Evolutionary conservation across 64 coral and sea anemone genomes (phyloP).

Genomic region (Orbicella faveolata): DNA sequence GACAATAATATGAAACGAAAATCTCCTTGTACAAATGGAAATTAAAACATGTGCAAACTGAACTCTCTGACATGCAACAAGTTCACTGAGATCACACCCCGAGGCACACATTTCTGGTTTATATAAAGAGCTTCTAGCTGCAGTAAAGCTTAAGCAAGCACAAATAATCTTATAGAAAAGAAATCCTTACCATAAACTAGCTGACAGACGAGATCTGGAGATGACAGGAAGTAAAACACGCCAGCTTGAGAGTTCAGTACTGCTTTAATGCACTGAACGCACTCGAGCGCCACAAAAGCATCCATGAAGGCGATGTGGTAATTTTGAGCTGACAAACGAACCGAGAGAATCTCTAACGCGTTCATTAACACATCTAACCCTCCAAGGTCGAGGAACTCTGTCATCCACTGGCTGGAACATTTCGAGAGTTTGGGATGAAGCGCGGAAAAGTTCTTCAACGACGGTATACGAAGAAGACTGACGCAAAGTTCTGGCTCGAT

Average conservation of each 20-base stretch:
- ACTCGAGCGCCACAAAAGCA: conserved; percentile 75
- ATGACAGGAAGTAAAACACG: conserved; percentile 38
- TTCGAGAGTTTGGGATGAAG: conserved; percentile 75
- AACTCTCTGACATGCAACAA: no score
- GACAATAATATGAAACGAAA: no score
- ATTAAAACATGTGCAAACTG: no score
- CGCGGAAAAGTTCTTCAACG: conserved; percentile 81
- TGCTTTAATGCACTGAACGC: conserved; percentile 71
- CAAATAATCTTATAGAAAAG: not conserved
- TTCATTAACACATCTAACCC: conserved; percentile 61
- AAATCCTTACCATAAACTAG: conserved; percentile 66
- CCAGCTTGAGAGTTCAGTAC: conserved; percentile 87
- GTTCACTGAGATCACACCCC: no score
- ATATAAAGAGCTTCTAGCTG: not conserved
- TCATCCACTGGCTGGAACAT: conserved; percentile 79
- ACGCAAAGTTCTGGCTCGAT: conserved; percentile 83
- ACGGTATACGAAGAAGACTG: conserved; percentile 75
- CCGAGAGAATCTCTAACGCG: conserved; percentile 55
- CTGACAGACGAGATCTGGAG: conserved; percentile 56
- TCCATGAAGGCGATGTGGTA: conserved; percentile 67
- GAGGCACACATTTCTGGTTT: no score
- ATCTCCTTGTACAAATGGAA: no score
- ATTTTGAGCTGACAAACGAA: conserved; percentile 31
- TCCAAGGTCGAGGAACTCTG: conserved; percentile 72
- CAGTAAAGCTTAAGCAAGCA: not conserved